These are phyloP conservation scores for Noctua fimbriata DNA, from an alignment of 2,888 invertebrate genomes.

Conservation along the genomic window DNA sequence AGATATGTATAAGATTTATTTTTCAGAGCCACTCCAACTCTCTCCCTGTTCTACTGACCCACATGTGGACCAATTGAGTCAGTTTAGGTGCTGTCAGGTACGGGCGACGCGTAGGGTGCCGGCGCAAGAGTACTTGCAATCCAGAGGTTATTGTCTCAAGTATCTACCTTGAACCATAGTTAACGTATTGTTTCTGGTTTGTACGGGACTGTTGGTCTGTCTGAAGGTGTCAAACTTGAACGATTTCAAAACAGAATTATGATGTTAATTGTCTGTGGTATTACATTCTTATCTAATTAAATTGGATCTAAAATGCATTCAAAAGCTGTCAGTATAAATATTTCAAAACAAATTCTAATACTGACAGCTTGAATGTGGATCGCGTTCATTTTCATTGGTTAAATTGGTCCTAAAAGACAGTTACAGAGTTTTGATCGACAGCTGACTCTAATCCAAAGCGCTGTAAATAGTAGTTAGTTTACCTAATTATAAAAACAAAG, in stretches of 20 bases:
- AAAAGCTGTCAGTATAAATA: background rate
- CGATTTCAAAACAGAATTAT: background rate
- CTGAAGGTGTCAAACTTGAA: too few species aligned
- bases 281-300: background rate
- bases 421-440: background rate
- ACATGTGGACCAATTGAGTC: conserved; percentile 80
- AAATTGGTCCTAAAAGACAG: background rate
- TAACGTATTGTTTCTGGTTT: conserved; percentile 38
- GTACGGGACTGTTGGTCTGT: background rate
- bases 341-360: background rate
- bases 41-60: conserved; percentile 61
- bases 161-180: conserved; percentile 48
- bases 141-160: conserved; percentile 59
- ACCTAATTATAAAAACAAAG: background rate
- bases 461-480: background rate
- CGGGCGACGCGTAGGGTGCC: conserved; percentile 65
- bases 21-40: conserved; percentile 27
- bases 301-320: background rate
- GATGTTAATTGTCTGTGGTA: too few species aligned
- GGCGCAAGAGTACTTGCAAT: conserved; percentile 28
- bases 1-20: background rate
- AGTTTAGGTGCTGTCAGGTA: conserved; percentile 85
- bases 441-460: background rate
- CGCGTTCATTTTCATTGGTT: background rate
- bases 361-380: background rate